A percentile compares a stretch with the other conserved stretches of the same genome.
Evolutionary conservation across 30 jellyfish, hydroid and myxozoan species (phyloP).

Genomic region (Aurelia aurita complex sp. Pacific): DNA sequence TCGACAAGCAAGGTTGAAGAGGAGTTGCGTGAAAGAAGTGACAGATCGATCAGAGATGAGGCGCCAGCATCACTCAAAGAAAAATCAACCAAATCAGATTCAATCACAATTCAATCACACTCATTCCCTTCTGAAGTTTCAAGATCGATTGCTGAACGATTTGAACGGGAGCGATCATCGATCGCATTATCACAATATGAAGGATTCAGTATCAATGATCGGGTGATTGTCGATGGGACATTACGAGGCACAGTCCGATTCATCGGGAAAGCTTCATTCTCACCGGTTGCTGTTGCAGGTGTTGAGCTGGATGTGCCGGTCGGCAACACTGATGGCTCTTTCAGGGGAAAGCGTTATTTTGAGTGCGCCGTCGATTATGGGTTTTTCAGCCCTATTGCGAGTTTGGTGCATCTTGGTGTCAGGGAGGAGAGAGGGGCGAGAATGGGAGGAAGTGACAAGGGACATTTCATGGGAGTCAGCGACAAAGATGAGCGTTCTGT

Average conservation of each 20-base stretch:
- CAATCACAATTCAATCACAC: neutral
- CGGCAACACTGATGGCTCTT: conserved; percentile 93
- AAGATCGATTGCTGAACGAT: neutral
- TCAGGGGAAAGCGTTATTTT: conserved; percentile 83
- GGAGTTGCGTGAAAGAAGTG: neutral
- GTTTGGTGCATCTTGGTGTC: conserved; percentile 7
- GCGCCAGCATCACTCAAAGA: neutral
- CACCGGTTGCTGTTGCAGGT: conserved; percentile 96
- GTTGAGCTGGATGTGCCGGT: conserved; percentile 75
- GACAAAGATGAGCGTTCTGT: conserved; percentile 11
- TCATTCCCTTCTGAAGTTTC: neutral
- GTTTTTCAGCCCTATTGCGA: conserved; percentile 77
- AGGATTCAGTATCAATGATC: conserved; percentile 71
- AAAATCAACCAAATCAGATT: conserved; percentile 8
- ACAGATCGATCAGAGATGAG: conserved; percentile 6
- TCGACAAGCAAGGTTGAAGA: neutral
- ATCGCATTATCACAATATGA: conserved; percentile 28
- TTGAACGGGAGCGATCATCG: conserved; percentile 8
- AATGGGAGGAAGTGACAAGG: neutral
- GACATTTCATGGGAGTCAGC: neutral
- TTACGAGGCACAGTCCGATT: conserved; percentile 80
- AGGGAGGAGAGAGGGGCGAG: conserved; percentile 4
- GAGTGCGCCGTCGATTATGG: conserved; percentile 78
- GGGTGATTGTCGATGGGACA: conserved; percentile 75
- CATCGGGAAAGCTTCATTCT: conserved; percentile 82